Evolutionary conservation across 2,113 vertebrate genomes (phyloP).

Genomic region (Neodon shergylaensis): DNA sequence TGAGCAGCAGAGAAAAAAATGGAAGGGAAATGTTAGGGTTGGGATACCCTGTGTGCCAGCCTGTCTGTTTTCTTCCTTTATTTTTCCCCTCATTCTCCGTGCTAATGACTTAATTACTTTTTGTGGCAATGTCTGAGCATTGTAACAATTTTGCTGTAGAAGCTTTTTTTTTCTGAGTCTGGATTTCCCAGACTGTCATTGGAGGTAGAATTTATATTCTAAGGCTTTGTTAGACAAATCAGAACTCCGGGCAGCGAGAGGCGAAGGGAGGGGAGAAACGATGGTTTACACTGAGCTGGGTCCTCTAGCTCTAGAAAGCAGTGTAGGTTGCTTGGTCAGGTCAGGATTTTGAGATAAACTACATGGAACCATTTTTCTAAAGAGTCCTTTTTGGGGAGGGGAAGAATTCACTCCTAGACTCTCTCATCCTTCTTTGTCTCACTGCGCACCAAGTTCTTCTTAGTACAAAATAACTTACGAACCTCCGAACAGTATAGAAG

Average conservation of each 20-base stretch:
- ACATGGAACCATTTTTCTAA: neutral
- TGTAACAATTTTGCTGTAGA: conserved; percentile 29
- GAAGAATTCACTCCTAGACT: neutral
- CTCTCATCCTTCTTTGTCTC: neutral
- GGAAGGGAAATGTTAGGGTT: neutral
- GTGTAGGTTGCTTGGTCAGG: neutral
- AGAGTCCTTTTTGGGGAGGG: neutral
- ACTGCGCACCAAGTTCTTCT: neutral
- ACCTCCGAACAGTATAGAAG: neutral
- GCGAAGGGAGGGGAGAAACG: too few species aligned
- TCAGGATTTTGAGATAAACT: conserved; percentile 26
- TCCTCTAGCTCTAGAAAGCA: neutral
- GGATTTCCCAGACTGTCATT: neutral
- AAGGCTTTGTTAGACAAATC: neutral
- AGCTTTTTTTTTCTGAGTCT: conserved; percentile 21
- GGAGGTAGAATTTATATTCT: conserved; percentile 6
- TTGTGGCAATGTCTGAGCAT: neutral
- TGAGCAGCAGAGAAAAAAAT: neutral
- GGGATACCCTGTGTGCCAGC: neutral
- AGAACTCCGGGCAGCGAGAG: neutral
- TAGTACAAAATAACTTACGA: neutral
- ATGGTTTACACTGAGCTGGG: neutral
- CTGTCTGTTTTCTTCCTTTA: neutral
- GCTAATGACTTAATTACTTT: conserved; percentile 44
- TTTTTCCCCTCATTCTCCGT: neutral